Conservation (phyloP, 2,797 vertebrate genomes). For the Lemur catta region DNA sequence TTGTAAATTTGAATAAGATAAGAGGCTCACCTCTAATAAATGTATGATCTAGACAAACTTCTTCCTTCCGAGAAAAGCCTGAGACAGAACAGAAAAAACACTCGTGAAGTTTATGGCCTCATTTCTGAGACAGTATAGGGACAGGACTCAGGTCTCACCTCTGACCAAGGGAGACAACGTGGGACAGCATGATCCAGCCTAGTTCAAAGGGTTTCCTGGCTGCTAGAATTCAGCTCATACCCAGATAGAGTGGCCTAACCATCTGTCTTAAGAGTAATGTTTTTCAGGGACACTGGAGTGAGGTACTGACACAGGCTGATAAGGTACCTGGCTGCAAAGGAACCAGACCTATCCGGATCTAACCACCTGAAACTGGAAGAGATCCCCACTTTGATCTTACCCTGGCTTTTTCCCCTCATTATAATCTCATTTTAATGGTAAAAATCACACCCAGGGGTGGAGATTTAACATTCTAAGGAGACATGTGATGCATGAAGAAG, state of each 20-base stretch:
- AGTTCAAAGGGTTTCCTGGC: not conserved
- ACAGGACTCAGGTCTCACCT: not conserved
- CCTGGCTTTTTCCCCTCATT: not conserved
- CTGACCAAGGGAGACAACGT: not conserved
- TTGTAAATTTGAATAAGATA: not conserved
- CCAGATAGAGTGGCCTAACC: not conserved
- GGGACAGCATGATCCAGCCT: not conserved
- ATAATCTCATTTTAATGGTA: not conserved
- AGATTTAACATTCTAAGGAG: not conserved
- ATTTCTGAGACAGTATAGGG: not conserved
- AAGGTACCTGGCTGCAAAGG: not conserved
- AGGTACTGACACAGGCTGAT: not conserved
- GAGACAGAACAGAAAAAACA: not conserved
- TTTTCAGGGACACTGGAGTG: not conserved
- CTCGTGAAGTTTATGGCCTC: not conserved
- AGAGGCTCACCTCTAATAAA: not conserved
- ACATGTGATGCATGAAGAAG: not conserved
- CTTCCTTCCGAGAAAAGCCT: not conserved
- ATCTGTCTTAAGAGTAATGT: not conserved
- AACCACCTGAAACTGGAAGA: not conserved
- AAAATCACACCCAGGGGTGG: not conserved
- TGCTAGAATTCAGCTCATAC: not conserved
- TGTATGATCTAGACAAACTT: not conserved
- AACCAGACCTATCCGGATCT: not conserved
- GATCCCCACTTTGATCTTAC: not conserved